Evolutionary conservation across 92 coral and sea anemone genomes (phyloP), one percentile per base, ranked within the genome.

Genomic region (Heteractis magnifica): DNA sequence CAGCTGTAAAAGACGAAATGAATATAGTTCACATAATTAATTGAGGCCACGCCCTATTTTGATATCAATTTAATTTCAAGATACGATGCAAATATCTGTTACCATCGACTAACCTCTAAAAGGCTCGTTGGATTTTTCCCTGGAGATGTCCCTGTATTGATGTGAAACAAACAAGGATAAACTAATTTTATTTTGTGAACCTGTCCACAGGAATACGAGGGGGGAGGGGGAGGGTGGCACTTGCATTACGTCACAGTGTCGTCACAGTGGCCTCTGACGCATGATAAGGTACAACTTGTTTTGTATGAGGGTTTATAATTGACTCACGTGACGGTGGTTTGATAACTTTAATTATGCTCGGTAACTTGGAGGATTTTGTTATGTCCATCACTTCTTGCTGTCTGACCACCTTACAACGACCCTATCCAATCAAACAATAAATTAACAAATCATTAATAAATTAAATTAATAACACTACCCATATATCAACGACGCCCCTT

Each of bases 401-500:
- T 51, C 98, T 84, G 15, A 81, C 94, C 50, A 93, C 98, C 76
- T 93, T 93, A 87, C 98, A 93, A 5, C 94, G 92, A 60, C 98
- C 95, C 98, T 93, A 77, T 60, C 77, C 15, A 76, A 41, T 51
- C 0, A 68, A 8, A 13, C 65, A 58, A 0, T n/a, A 58, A 14
- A 15, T 12, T 55, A 58, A 8, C 13, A 58, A 15, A 58, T 1
- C 3, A 6, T 4, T n/a, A 58, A 10, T 11, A 58, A 10, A 58
- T 58, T 4, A 58, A 58, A 58, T 8, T 0, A 58, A 58, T n/a
- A 58, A 12, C 65, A 11, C 4, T n/a, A 58, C 16, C 65, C 13
- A 8, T 10, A 16, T 16, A 62, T 62, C 70, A 62, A 4, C 10
- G 23, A 16, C 70, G 19, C 9, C 23, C 0, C 6, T 10, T 16